Evolutionary conservation across 2,113 vertebrate genomes (phyloP), one percentile per base, ranked within the genome.

Genomic region (Sarotherodon lohbergeri): DNA sequence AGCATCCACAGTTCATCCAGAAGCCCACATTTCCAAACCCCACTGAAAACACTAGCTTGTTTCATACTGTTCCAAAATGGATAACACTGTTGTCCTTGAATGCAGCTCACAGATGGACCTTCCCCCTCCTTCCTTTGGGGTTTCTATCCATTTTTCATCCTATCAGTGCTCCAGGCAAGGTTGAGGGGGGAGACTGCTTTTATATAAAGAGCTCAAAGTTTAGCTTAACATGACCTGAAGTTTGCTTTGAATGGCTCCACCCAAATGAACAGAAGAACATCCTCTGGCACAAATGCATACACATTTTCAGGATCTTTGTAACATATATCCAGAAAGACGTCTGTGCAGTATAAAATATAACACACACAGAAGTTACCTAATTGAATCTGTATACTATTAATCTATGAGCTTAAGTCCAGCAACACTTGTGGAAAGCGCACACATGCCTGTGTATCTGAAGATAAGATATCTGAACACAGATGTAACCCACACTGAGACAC

Each of bases 11-110:
- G 94, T 95, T 93, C 93, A 83, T 90, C 93, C 90, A 89, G 88
- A 86, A 83, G 90, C 91, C 83, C 1, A 29, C 87, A 4, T 92
- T 86, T 90, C 88, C 90, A 87, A 86, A 92, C 91, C 88, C 88
- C 88, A 34, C 82, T 78, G 91, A 84, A 93, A 86, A 96, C 94
- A 96, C 94, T 96, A 89, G 92, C 90, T 82, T 90, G 94, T 94
- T 95, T 95, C 94, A 96, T 92, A 92, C 93, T 85, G 90, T 92
- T 94, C 94, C 94, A 95, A 93, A 95, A 82, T 93, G 93, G 93
- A 93, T 91, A 94, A 93, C 95, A 94, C 94, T 93, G 94, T 93
- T 95, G 94, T 94, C 95, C 95, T 96, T 96, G 94, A 95, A 95
- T 84, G 94, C 90, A 92, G 92, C 94, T 87, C 94, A 94, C 94